Conservation (phyloP, 2,113 vertebrate species). For the Oxyura jamaicensis region DNA sequence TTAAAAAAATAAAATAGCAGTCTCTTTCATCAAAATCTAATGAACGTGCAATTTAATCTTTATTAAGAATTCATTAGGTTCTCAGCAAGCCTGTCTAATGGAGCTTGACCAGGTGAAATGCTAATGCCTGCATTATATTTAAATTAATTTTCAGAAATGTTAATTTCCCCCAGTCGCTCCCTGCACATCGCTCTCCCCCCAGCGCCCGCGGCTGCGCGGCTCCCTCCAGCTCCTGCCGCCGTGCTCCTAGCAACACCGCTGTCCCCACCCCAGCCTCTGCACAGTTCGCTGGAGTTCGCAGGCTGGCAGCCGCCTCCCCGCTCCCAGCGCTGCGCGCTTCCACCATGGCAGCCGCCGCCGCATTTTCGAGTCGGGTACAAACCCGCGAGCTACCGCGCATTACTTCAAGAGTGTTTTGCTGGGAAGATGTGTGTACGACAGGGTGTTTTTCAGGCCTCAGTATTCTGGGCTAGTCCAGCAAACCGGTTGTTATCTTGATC, state of each 20-base stretch:
- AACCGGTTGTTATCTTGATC: constrained; percentile 29
- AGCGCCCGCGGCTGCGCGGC: background rate
- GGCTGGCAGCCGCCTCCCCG: background rate
- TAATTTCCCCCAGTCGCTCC: background rate
- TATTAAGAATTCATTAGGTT: constrained; percentile 60
- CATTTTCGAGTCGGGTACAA: constrained; percentile 28
- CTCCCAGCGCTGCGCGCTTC: constrained; percentile 8
- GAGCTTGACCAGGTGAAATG: constrained; percentile 59
- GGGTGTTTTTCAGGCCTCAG: constrained; percentile 2
- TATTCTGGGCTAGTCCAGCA: constrained; percentile 2
- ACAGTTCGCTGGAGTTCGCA: constrained; percentile 50
- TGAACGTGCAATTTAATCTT: constrained; percentile 24
- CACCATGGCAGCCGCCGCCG: constrained; percentile 10
- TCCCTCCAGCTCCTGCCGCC: constrained; percentile 30
- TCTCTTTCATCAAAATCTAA: constrained; percentile 61
- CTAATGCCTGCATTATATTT: constrained; percentile 43
- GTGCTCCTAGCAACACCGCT: constrained; percentile 43
- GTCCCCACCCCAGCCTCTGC: constrained; percentile 53
- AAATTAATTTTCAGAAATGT: constrained; percentile 36
- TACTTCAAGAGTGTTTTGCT: background rate
- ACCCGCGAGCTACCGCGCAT: constrained; percentile 10
- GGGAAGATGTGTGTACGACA: background rate
- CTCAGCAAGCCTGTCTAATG: constrained; percentile 55
- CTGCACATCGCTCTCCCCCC: background rate
- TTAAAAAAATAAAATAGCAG: constrained; percentile 48